Conservation (phyloP, 2,888 invertebrate genomes). For the Ochlodes sylvanus region DNA sequence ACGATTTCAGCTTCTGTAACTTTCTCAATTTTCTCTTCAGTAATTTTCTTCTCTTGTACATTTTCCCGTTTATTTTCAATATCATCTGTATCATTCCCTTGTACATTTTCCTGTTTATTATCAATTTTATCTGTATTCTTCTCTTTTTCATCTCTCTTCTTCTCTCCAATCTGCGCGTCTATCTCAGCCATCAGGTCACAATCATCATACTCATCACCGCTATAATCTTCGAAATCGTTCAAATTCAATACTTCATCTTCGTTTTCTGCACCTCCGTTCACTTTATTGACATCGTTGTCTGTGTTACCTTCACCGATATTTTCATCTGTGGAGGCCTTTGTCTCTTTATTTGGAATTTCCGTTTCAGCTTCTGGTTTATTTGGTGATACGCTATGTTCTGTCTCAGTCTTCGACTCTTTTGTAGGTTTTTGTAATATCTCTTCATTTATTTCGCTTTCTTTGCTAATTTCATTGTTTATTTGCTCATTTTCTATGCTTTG, state of each 20-base stretch:
- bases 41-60: too few relatives aligned
- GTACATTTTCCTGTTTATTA: neutral
- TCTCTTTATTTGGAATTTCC: constrained; percentile 5
- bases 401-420: neutral
- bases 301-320: neutral
- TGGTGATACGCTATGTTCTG: neutral
- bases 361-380: neutral
- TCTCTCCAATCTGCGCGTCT: constrained; percentile 53
- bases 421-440: neutral
- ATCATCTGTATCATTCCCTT: neutral
- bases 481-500: neutral
- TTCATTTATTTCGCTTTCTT: too few relatives aligned
- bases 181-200: constrained; percentile 52
- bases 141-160: constrained; percentile 12
- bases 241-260: constrained; percentile 42
- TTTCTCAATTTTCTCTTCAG: neutral
- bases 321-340: neutral
- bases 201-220: constrained; percentile 50
- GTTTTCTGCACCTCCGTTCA: constrained; percentile 31
- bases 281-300: neutral
- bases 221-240: constrained; percentile 50
- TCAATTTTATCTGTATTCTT: neutral
- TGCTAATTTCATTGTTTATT: neutral
- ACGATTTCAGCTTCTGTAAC: neutral
- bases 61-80: neutral